Evolutionary conservation across 2,888 invertebrate species (phyloP), one percentile per base, ranked within the genome.

Genomic region (Saturnia pavonia): DNA sequence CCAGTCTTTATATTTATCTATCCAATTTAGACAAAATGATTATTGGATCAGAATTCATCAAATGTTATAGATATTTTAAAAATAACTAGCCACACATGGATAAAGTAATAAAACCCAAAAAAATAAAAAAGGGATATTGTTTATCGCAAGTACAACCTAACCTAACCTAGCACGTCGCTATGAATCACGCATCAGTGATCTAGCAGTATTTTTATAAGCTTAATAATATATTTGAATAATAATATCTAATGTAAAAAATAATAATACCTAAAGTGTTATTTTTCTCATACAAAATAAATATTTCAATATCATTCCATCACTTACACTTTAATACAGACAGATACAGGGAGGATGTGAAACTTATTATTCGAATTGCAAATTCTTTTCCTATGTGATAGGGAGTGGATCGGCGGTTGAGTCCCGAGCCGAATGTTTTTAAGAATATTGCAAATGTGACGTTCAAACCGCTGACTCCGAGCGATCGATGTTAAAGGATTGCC

Each of bases 401-500:
- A 80, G 81, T 78, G 78, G 78, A 82, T 80, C 80, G 76, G 82
- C 80, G 76, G 82, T 79, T 80, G 82, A 77, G 82, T 77, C 82
- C 84, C 81, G 76, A 76, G 76, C 84, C 84, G 78, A 87, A 88
- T 86, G 88, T 86, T 88, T 88, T 90, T 90, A 89, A 88, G 89
- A 86, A 90, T 89, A 91, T 90, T 90, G 88, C 88, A 87, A 86
- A 86, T 87, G 86, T 88, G 85, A 84, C 85, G 77, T 71, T 76
- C 81, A 81, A 82, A 82, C 83, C 85, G 88, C 85, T 85, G 86
- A 89, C 86, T 84, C 76, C 76, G 78, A 74, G 78, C 81, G 85
- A 85, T 87, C 86, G 84, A 86, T 84, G 85, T 81, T 88, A 87
- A 89, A 86, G 86, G 88, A 89, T 89, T 88, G 88, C 84, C 81